Percentiles rank a stretch among this genome's conserved stretches.
phyloP scores from a whole-genome alignment of 1,140 invertebrate genomes.

The Proctacanthus coquilletti region DNA sequence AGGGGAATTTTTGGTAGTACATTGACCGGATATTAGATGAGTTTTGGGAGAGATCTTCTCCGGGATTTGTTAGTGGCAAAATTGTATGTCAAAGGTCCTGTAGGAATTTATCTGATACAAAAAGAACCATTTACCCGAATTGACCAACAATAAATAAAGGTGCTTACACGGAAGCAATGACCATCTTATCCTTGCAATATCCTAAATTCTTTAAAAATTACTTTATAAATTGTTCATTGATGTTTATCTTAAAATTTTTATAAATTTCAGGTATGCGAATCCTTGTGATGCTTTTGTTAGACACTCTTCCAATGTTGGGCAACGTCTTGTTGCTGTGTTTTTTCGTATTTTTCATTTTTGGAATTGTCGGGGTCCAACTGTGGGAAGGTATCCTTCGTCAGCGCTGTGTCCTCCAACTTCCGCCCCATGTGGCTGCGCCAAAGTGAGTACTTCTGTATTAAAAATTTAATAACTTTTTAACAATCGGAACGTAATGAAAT shows the following conservation, averaged over 20 bases:
- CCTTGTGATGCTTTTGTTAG: constrained; percentile 94
- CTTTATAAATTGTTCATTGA: background rate
- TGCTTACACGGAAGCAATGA: no score
- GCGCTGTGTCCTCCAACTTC: constrained; percentile 68
- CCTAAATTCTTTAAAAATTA: background rate
- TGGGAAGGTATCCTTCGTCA: constrained; percentile 95
- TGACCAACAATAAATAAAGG: no score
- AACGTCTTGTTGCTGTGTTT: constrained; percentile 97
- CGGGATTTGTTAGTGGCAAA: no score
- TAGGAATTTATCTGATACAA: no score
- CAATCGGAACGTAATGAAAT: no score
- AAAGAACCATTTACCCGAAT: no score
- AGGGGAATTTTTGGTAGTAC: no score
- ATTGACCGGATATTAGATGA: no score
- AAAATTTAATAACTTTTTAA: no score
- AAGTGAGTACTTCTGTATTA: constrained; percentile 42
- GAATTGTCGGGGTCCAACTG: constrained; percentile 97
- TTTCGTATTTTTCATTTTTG: constrained; percentile 99
- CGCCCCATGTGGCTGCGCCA: constrained; percentile 49
- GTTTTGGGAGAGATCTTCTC: no score
- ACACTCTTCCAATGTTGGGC: constrained; percentile 97
- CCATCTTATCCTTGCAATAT: background rate
- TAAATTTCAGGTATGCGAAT: constrained; percentile 91
- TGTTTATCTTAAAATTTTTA: background rate
- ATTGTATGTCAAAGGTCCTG: no score